Conservation (phyloP, 2,797 vertebrate genomes). For the Enteromius paludinosus region DNA sequence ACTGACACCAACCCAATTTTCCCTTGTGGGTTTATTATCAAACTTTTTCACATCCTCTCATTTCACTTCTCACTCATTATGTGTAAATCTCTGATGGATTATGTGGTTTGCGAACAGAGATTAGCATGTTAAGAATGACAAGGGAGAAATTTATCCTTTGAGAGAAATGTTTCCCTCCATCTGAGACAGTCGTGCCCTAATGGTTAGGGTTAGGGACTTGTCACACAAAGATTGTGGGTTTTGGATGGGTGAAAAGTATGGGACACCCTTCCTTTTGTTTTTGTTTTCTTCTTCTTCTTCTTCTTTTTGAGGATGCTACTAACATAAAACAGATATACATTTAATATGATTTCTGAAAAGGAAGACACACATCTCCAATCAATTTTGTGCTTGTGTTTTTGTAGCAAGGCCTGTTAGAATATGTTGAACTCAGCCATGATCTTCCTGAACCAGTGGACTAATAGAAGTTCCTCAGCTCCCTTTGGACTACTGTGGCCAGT, state of each 20-base stretch:
- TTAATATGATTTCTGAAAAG: conserved; percentile 3
- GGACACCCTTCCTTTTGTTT: neutral
- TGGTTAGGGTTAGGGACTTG: neutral
- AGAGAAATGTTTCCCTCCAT: neutral
- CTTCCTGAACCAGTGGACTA: conserved; percentile 52
- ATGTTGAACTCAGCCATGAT: conserved; percentile 71
- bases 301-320: neutral
- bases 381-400: conserved; percentile 10
- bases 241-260: neutral
- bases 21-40: neutral
- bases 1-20: neutral
- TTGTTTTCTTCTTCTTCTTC: no score
- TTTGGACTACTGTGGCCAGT: neutral
- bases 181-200: neutral
- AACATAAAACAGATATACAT: neutral
- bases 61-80: neutral
- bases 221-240: neutral
- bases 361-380: neutral
- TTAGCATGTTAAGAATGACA: neutral
- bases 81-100: neutral
- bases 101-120: neutral
- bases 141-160: neutral
- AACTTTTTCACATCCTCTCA: neutral
- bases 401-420: conserved; percentile 73
- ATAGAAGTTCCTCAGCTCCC: neutral